Base-by-base conservation (phyloP, 92 coral and sea anemone species). In the Phenganax subtilis region DNA sequence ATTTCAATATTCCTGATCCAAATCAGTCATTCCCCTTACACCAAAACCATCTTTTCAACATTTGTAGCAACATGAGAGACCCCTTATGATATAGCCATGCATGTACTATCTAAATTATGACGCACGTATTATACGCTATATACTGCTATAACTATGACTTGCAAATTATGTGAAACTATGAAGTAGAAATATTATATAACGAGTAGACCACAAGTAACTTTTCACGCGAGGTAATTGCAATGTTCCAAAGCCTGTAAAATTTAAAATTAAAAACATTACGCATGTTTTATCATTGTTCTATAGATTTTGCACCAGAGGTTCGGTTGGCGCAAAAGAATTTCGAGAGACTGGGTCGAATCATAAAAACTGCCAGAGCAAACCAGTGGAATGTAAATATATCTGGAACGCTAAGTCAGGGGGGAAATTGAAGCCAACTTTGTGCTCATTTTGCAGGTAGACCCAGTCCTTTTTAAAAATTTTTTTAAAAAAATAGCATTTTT, bases 211-310 rank as follows among this genome's bases (percentile, higher is more conserved):
- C 28, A 15, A 44, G 14, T 0, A 12, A 64, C 20, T 58, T 64
- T 54, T 76, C 61, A 76, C 28, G 69, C 70, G 56, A 76, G 4
- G 64, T 57, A 76, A 31, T 76, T 76, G 67, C 81, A 76, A 27
- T 76, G 81, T 12, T 28, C 31, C 81, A 76, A 76, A 12, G 81
- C 81, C 81, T 76, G 81, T 57, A 76, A 74, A 76, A 57, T 61
- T 59, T 57, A 57, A 76, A 76, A 30, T 17, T 30, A 76, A 12
- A 76, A 62, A 56, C 57, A 74, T 31, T 10, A 54, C 11, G 25
- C 31, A 10, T 74, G 56, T 12, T 10, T 69, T 30, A 51, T 51
- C 53, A 69, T 29, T 17, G 25, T 29, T 29, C 12, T 12, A 68
- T 68, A 25, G 30, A 14, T 59, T 59, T 37, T 5, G 47, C 5